phyloP scores from a whole-genome alignment of 2,888 invertebrate genomes.

The Agriotes lineatus region DNA sequence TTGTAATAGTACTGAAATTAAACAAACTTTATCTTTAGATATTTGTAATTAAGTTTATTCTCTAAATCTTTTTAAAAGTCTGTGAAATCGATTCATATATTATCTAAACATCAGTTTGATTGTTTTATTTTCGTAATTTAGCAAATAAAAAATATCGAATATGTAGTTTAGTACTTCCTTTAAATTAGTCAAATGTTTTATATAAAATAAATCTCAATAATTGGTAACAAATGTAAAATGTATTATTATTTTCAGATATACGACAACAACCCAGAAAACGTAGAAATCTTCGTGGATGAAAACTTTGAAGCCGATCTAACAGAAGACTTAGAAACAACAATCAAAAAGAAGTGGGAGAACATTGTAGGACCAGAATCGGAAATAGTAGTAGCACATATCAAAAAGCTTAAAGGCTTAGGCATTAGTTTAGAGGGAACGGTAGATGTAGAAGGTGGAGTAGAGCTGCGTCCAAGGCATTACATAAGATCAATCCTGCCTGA shows the following conservation, averaged over 20 bases:
- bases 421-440: constrained; percentile 99
- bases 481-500: constrained; percentile 96
- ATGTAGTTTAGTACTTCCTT: too few species aligned
- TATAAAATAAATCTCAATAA: too few species aligned
- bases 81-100: too few species aligned
- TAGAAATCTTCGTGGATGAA: constrained; percentile 65
- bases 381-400: constrained; percentile 92
- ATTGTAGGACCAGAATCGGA: constrained; percentile 85
- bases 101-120: too few species aligned
- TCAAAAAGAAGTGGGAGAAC: constrained; percentile 83
- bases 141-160: too few species aligned
- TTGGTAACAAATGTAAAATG: too few species aligned
- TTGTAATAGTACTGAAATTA: too few species aligned
- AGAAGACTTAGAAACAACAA: constrained; percentile 71
- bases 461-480: constrained; percentile 98
- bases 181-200: too few species aligned
- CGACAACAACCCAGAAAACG: constrained; percentile 62
- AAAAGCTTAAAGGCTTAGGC: constrained; percentile 93
- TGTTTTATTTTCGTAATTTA: too few species aligned
- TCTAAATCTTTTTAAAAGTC: too few species aligned
- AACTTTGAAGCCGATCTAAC: constrained; percentile 65
- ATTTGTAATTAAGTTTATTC: too few species aligned
- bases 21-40: too few species aligned
- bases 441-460: constrained; percentile 96
- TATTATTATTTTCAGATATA: constrained; percentile 55